These are phyloP conservation scores for Planococcus citri DNA, from an alignment of 1,140 invertebrate species.

Conservation along the genomic window DNA sequence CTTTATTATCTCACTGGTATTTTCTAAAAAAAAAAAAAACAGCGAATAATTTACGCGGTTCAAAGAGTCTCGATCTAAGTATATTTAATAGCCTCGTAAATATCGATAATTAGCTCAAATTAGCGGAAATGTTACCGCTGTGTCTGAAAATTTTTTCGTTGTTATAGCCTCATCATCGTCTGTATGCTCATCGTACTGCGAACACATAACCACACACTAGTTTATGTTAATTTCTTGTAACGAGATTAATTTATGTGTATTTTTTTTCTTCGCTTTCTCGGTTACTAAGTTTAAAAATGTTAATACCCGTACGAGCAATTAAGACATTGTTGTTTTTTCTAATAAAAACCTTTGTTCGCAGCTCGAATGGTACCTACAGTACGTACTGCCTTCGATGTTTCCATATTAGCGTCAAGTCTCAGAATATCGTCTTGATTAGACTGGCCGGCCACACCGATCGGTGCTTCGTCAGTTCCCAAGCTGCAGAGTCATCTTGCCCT, in stretches of 20 bases:
- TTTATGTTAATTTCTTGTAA: neutral
- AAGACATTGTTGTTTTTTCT: neutral
- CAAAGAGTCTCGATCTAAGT: too few species aligned
- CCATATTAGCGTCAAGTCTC: neutral
- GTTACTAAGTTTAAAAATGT: too few species aligned
- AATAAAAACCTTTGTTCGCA: neutral
- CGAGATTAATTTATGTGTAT: neutral
- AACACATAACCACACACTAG: neutral
- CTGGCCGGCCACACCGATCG: neutral
- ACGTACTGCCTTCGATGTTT: slow-evolving; percentile 1
- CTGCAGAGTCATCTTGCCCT: neutral
- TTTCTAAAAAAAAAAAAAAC: too few species aligned
- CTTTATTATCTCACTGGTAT: too few species aligned
- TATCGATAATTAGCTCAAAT: neutral
- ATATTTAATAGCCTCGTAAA: neutral
- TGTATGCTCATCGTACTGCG: too few species aligned
- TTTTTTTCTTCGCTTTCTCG: neutral
- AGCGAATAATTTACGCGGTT: too few species aligned
- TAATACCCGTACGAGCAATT: too few species aligned
- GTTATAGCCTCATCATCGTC: too few species aligned
- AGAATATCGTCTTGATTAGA: neutral
- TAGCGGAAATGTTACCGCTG: neutral
- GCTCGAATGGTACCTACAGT: neutral
- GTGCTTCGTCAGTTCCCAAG: neutral
- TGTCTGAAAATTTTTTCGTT: too few species aligned